These are phyloP conservation scores for Acanthacorydalis orientalis DNA, from an alignment of 2,888 invertebrate genomes.

Conservation along the genomic window DNA sequence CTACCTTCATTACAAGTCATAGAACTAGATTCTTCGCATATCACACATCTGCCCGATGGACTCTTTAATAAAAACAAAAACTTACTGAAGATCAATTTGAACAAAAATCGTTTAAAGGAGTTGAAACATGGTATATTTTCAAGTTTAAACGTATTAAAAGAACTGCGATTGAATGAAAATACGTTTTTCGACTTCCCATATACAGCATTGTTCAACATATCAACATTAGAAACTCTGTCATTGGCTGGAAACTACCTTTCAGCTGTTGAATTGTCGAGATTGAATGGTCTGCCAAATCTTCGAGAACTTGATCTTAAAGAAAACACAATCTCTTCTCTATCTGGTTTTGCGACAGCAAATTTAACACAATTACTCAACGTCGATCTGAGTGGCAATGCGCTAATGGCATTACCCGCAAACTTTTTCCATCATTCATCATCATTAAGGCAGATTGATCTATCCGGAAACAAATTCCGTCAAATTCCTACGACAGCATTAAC, in stretches of 20 bases:
- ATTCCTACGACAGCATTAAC: conserved; percentile 63
- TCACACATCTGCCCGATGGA: conserved; percentile 48
- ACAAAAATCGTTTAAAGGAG: conserved; percentile 47
- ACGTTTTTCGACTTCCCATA: conserved; percentile 62
- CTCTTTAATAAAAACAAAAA: conserved; percentile 65
- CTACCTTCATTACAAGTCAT: conserved; percentile 63
- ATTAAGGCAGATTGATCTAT: conserved; percentile 58
- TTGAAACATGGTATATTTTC: conserved; percentile 58
- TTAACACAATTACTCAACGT: conserved; percentile 55
- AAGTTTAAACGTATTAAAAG: conserved; percentile 56
- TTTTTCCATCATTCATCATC: conserved; percentile 59
- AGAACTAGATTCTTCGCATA: conserved; percentile 48
- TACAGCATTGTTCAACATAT: conserved; percentile 56
- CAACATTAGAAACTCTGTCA: conserved; percentile 55
- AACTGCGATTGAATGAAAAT: conserved; percentile 58
- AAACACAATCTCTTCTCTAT: conserved; percentile 56
- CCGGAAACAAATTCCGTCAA: conserved; percentile 61
- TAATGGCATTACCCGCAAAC: conserved; percentile 63
- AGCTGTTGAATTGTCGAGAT: conserved; percentile 57
- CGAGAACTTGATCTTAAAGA: conserved; percentile 55
- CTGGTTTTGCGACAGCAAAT: conserved; percentile 60
- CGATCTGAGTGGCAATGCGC: conserved; percentile 57
- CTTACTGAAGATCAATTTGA: conserved; percentile 53
- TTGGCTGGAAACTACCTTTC: conserved; percentile 50
- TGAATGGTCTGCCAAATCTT: conserved; percentile 58